These are phyloP conservation scores for Pachyramphus minor DNA, from an alignment of 2,113 vertebrate genomes.

Conservation along the genomic window DNA sequence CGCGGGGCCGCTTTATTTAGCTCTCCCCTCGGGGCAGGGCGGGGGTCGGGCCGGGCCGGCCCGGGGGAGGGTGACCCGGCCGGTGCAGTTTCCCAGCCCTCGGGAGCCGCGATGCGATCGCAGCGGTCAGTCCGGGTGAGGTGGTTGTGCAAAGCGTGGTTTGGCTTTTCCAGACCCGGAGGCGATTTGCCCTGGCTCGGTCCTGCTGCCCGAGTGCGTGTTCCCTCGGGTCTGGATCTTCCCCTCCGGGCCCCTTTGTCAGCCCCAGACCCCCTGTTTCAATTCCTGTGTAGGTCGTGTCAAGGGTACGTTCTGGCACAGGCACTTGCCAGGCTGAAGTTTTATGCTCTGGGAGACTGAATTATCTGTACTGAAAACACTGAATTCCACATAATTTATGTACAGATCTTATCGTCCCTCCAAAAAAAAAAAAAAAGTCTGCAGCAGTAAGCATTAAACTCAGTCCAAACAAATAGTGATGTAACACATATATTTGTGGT, in stretches of 20 bases:
- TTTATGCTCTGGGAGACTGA: background rate
- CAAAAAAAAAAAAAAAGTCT: background rate
- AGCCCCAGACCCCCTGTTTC: accelerated
- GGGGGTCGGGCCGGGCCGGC: too few relatives aligned
- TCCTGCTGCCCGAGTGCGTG: background rate
- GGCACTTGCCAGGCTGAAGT: background rate
- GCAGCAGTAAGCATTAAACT: background rate
- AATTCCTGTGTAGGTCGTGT: accelerated
- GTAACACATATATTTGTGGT: accelerated
- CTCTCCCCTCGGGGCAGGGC: background rate
- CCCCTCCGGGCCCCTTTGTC: background rate
- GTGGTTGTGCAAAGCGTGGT: accelerated
- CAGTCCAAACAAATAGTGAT: background rate
- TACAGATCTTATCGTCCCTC: background rate
- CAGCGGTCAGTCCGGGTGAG: accelerated
- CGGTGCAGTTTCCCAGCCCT: background rate
- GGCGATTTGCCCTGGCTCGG: background rate
- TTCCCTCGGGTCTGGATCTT: accelerated
- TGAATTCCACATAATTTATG: background rate
- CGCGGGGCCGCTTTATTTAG: background rate
- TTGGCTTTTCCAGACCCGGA: accelerated
- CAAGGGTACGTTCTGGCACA: background rate
- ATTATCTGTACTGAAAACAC: background rate
- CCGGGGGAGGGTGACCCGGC: background rate
- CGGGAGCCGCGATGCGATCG: background rate